Evolutionary conservation across 1,140 invertebrate genomes (phyloP), one percentile per base, ranked within the genome.

Genomic region (Grapholita molesta): DNA sequence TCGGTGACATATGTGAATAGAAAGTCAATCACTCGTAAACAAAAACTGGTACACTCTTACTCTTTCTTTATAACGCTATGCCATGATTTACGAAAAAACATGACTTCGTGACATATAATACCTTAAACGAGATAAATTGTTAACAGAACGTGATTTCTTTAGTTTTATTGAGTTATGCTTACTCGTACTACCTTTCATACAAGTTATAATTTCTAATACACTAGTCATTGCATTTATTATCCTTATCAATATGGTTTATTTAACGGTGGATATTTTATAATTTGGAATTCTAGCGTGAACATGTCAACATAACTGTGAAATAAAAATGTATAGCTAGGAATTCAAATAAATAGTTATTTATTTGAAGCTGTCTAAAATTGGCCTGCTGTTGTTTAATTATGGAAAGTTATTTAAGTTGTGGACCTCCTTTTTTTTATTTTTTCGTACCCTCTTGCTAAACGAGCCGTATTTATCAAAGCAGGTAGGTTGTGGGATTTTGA

Each of bases 1-100:
- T 52, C 48, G 52, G n/a, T 65, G 70, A 25, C 64, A 69, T 48
- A 48, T 48, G 55, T 61, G 24, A 61, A 30, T 61, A 30, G 55
- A 61, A 61, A 57, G 53, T 57, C 24, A 52, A 32, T 57, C 25
- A 3, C n/a, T 32, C 15, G 7, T 30, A 21, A 21, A 4, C 2
- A 42, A 6, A 21, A 48, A 48, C 2, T 48, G 42, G 42, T 21
- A 6, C 18, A 48, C 6, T 21, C 8, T 48, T 48, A 48, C 42
- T 38, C n/a, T 38, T 38, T 38, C 4, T 48, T 48, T 21, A 48
- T 9, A 1, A 48, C 15, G 21, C 12, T 15, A 15, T 38, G 3
- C 28, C 28, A n/a, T n/a, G n/a, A n/a, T 30, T 30, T 30, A 7
- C 5, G 5, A 3, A n/a, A 15, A 18, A 42, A n/a, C 42, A 18